A percentile compares a stretch with the other conserved stretches of the same genome.
phyloP scores from a whole-genome alignment of 2,888 invertebrate genomes.

The Choreutis nemorana region DNA sequence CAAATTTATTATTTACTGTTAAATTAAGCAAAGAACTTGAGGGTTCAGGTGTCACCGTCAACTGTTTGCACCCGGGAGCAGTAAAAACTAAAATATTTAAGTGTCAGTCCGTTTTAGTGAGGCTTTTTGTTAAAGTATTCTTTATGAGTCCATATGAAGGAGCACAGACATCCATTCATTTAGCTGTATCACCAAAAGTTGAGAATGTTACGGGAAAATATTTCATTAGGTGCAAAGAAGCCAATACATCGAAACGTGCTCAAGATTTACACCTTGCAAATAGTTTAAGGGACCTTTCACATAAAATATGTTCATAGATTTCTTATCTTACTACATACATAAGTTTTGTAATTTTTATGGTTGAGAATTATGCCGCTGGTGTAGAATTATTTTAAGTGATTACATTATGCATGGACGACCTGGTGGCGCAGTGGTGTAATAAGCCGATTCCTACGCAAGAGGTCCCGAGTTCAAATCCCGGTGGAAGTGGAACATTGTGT shows the following conservation, averaged over 20 bases:
- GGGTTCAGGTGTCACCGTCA: conserved; percentile 73
- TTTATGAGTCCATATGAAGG: conserved; percentile 76
- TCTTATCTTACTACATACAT: no score
- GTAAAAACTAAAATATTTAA: conserved; percentile 81
- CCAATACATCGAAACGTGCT: conserved; percentile 58
- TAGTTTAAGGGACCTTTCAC: conserved; percentile 81
- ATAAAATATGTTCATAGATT: no score
- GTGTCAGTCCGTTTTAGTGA: conserved; percentile 68
- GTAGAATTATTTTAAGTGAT: no score
- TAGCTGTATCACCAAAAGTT: conserved; percentile 75
- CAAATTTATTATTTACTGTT: conserved; percentile 73
- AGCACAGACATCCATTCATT: conserved; percentile 75
- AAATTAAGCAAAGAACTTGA: conserved; percentile 71
- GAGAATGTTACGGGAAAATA: conserved; percentile 76
- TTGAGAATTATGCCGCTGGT: no score
- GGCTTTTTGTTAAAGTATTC: conserved; percentile 65
- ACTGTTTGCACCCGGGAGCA: conserved; percentile 83
- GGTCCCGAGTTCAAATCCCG: no score
- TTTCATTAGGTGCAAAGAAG: conserved; percentile 75
- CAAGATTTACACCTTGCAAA: conserved; percentile 71
- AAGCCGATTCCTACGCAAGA: no score
- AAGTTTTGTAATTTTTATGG: no score
- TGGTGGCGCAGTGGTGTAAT: no score
- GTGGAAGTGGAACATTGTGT: no score
- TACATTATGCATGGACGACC: no score